Evolutionary conservation across 2,113 vertebrate species (phyloP).

Genomic region (Chunga burmeisteri): DNA sequence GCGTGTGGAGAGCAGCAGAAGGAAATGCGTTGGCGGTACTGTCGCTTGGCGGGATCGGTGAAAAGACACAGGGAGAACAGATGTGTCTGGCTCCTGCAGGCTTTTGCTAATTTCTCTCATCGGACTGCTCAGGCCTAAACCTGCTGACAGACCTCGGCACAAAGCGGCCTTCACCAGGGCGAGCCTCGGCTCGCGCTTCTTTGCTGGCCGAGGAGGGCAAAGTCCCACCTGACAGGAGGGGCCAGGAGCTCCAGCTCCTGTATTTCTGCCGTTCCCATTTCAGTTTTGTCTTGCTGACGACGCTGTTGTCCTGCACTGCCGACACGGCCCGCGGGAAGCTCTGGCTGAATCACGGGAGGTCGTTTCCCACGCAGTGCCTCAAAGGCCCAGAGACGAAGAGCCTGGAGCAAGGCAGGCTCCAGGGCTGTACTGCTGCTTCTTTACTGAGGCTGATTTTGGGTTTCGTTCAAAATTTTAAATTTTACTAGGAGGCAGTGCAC

Average conservation of each 20-base stretch:
- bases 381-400: neutral
- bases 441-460: neutral
- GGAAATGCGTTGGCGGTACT: neutral
- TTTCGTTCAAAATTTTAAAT: neutral
- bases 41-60: neutral
- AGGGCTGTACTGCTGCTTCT: neutral
- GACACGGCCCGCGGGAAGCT: rapidly evolving
- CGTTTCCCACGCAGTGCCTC: neutral
- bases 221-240: neutral
- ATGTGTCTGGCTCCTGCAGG: neutral
- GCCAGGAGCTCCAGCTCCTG: neutral
- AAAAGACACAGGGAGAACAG: neutral
- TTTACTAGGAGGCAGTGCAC: neutral
- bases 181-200: neutral
- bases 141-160: neutral
- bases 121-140: neutral
- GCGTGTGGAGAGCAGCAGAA: neutral
- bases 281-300: neutral
- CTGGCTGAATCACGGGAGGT: neutral
- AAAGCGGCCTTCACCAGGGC: neutral
- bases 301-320: neutral
- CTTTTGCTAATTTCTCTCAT: neutral
- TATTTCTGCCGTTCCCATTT: neutral
- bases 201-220: neutral
- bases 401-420: neutral